phyloP scores from a whole-genome alignment of 2,888 invertebrate species.

The Anodontia alba region DNA sequence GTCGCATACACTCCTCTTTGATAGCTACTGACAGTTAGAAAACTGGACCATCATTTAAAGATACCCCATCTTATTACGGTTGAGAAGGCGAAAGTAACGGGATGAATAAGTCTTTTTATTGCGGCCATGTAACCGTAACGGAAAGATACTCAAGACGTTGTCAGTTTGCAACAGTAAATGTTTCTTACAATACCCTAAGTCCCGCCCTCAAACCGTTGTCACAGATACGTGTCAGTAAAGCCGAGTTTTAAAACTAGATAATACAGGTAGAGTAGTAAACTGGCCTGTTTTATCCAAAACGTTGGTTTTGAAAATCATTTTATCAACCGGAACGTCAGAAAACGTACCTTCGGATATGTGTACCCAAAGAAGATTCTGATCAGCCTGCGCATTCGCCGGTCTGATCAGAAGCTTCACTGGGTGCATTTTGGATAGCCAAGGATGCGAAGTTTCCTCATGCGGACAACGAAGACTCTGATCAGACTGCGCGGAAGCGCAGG shows the following conservation, averaged over 20 bases:
- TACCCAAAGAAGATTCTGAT: no score
- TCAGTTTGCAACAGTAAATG: constrained; percentile 6
- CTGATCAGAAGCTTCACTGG: no score
- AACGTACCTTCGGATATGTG: no score
- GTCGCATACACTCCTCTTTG: background rate
- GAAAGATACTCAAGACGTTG: constrained; percentile 7
- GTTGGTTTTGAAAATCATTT: no score
- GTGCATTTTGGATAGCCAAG: no score
- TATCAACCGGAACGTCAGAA: no score
- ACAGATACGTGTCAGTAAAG: constrained; percentile 4
- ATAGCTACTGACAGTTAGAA: constrained; percentile 7
- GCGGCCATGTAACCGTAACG: constrained; percentile 12
- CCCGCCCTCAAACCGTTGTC: constrained; percentile 11
- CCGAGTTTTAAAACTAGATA: background rate
- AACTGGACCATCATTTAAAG: background rate
- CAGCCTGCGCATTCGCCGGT: no score
- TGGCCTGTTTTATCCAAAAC: no score
- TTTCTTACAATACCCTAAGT: background rate
- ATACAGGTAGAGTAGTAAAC: background rate
- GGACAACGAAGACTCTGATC: no score
- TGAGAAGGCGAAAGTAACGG: constrained; percentile 13
- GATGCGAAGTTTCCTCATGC: no score
- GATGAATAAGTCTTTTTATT: constrained; percentile 11
- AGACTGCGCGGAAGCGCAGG: no score
- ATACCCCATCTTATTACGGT: constrained; percentile 3